Evolutionary conservation across 2,113 vertebrate species (phyloP).

Genomic region (Hystrix cristata): DNA sequence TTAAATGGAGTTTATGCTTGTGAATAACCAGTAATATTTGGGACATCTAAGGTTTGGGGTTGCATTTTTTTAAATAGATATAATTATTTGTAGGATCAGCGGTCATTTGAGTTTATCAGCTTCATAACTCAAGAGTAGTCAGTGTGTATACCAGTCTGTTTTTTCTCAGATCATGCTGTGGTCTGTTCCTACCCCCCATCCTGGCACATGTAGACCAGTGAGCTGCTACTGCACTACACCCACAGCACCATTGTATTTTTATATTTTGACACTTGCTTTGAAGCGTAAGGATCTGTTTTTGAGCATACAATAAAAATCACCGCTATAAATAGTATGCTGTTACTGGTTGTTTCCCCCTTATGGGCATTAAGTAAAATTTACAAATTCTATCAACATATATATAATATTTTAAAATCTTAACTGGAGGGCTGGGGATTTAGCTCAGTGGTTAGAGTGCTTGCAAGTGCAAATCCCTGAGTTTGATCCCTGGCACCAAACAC

Average conservation of each 20-base stretch:
- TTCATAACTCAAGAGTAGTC: constrained; percentile 46
- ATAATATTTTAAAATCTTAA: constrained; percentile 1
- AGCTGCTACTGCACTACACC: neutral
- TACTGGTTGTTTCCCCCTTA: neutral
- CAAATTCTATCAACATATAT: neutral
- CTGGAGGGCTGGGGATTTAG: too few species aligned
- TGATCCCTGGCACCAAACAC: too few species aligned
- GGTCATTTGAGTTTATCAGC: constrained; percentile 24
- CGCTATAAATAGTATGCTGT: neutral
- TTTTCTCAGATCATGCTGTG: neutral
- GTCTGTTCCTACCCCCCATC: too few species aligned
- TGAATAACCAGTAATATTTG: constrained; percentile 14
- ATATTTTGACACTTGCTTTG: constrained; percentile 28
- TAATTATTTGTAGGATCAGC: constrained; percentile 43
- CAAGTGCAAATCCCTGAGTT: too few species aligned
- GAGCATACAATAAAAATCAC: neutral
- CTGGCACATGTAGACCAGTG: neutral
- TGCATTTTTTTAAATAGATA: constrained; percentile 46
- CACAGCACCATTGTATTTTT: neutral
- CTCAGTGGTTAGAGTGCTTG: too few species aligned
- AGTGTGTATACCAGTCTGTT: neutral
- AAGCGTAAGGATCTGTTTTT: neutral
- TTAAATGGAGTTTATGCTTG: constrained; percentile 32
- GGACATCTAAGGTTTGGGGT: neutral
- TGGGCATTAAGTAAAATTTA: constrained; percentile 18